These are phyloP conservation scores for Leptoteleia sp. DNA, from an alignment of 1,140 invertebrate species.

Conservation along the genomic window DNA sequence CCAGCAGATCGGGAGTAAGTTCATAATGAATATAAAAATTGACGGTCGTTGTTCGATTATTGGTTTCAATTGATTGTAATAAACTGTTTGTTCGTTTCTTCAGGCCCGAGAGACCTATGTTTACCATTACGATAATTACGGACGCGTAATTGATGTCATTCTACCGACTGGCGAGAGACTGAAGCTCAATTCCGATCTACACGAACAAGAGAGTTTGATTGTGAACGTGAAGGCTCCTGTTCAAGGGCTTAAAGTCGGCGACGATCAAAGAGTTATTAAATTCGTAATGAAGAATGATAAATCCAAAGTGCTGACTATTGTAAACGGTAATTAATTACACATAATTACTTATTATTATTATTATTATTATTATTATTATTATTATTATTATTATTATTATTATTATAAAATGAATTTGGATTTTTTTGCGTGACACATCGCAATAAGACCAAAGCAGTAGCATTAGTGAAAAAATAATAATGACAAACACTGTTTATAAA, in stretches of 20 bases:
- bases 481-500: too few relatives aligned
- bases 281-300: slow-evolving; percentile 83
- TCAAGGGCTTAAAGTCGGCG: slow-evolving; percentile 75
- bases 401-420: too few relatives aligned
- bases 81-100: slow-evolving; percentile 27
- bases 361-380: too few relatives aligned
- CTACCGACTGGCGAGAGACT: slow-evolving; percentile 94
- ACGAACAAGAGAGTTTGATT: slow-evolving; percentile 87
- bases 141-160: slow-evolving; percentile 90
- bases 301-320: slow-evolving; percentile 82
- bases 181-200: slow-evolving; percentile 87
- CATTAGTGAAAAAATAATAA: too few relatives aligned
- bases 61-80: slow-evolving; percentile 12
- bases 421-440: too few relatives aligned
- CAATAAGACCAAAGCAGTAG: too few relatives aligned
- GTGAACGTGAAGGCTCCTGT: slow-evolving; percentile 84
- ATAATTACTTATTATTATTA: too few relatives aligned
- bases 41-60: neutral
- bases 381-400: too few relatives aligned
- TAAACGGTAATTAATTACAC: slow-evolving; percentile 76
- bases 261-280: slow-evolving; percentile 75
- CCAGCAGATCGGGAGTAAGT: slow-evolving; percentile 88
- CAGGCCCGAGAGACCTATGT: slow-evolving; percentile 92
- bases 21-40: neutral
- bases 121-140: slow-evolving; percentile 93